These are phyloP conservation scores for Macropodus opercularis DNA, from an alignment of 2,797 vertebrate genomes.

Conservation along the genomic window DNA sequence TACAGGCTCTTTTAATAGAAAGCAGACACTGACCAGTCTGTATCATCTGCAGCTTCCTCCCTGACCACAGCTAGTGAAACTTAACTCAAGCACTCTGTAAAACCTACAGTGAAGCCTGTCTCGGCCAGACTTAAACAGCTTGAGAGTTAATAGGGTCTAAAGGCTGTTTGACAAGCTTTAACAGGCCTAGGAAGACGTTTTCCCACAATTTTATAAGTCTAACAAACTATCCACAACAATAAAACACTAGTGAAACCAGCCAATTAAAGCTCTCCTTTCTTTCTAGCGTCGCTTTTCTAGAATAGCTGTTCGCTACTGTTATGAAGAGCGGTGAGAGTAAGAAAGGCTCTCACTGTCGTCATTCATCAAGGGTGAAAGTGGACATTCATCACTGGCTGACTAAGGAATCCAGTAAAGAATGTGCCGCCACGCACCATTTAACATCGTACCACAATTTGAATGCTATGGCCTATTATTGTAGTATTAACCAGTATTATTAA, in stretches of 20 bases:
- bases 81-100: constrained; percentile 67
- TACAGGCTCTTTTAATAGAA: constrained; percentile 39
- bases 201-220: constrained; percentile 27
- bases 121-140: constrained; percentile 20
- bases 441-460: constrained; percentile 48
- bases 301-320: constrained; percentile 49
- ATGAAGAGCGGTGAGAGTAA: constrained; percentile 47
- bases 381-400: constrained; percentile 68
- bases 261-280: constrained; percentile 40
- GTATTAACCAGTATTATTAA: constrained; percentile 56
- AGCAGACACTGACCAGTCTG: constrained; percentile 34
- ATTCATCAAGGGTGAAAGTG: constrained; percentile 61
- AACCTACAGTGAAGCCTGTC: constrained; percentile 54
- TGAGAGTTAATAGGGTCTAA: constrained; percentile 6
- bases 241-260: constrained; percentile 36
- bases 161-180: constrained; percentile 20
- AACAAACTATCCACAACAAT: constrained; percentile 27
- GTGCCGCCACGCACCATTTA: constrained; percentile 65
- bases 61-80: constrained; percentile 61
- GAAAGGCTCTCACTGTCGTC: constrained; percentile 52
- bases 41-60: constrained; percentile 30
- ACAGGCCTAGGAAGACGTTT: constrained; percentile 1
- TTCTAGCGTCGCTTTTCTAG: constrained; percentile 35
- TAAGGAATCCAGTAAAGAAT: constrained; percentile 60
- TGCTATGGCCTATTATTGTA: constrained; percentile 62